Conservation (phyloP, 2,113 vertebrate species). For the Ceyx melanurus region DNA sequence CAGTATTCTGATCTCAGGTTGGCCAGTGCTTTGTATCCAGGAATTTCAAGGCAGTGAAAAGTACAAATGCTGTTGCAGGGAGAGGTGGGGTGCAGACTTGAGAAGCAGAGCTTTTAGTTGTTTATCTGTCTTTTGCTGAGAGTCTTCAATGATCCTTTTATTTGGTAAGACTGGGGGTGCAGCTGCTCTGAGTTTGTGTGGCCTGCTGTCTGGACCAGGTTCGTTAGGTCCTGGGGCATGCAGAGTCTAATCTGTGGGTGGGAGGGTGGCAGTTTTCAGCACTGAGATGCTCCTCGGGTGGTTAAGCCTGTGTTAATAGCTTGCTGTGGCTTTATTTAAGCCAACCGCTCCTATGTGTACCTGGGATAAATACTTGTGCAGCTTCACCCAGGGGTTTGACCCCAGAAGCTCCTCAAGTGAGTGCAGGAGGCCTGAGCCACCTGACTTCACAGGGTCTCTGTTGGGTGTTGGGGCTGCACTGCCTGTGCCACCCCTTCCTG, state of each 20-base stretch:
- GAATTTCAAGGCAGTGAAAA: no score
- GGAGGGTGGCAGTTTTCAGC: not conserved
- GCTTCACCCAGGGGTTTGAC: no score
- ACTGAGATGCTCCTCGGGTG: not conserved
- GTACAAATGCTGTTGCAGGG: not conserved
- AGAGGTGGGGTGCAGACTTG: not conserved
- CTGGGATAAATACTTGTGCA: no score
- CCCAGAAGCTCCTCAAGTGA: not conserved
- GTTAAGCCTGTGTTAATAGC: not conserved
- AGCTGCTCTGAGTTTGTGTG: not conserved
- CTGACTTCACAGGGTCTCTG: no score
- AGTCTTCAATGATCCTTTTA: not conserved
- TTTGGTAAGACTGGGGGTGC: no score
- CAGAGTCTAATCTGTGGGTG: no score
- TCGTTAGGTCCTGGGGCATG: not conserved
- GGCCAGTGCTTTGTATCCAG: no score
- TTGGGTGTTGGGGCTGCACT: not conserved
- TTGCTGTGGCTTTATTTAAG: not conserved
- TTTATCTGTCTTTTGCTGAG: no score
- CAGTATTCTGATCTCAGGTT: no score
- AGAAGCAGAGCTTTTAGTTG: not conserved
- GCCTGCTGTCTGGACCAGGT: not conserved
- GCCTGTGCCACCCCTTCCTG: not conserved
- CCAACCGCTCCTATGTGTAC: no score
- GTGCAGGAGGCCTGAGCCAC: accelerated